Conservation (phyloP, 2,888 invertebrate genomes). For the Aphodius sticticus region DNA sequence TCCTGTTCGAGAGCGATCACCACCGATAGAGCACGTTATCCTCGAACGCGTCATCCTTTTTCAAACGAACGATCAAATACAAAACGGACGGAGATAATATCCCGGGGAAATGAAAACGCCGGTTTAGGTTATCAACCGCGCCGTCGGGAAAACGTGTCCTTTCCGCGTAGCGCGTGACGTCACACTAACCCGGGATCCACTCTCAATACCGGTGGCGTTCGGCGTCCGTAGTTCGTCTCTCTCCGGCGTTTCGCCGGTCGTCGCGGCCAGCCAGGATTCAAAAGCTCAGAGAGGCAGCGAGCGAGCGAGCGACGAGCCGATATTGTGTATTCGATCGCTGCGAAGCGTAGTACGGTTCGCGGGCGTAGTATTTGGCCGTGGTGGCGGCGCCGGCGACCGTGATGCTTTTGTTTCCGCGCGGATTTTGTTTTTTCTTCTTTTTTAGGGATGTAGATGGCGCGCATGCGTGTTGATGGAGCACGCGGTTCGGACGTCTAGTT, state of each 20-base stretch:
- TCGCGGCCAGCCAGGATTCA: not conserved
- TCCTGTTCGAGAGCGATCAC: not conserved
- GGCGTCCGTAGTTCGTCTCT: slow-evolving; percentile 11
- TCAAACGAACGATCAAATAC: not conserved
- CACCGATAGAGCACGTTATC: not conserved
- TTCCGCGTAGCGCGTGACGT: slow-evolving; percentile 20
- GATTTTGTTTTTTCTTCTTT: not conserved
- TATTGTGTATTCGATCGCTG: not conserved
- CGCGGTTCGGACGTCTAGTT: not conserved
- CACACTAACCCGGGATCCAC: slow-evolving; percentile 16
- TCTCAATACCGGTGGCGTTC: slow-evolving; percentile 10
- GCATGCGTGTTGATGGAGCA: not conserved
- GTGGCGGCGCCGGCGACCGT: not conserved
- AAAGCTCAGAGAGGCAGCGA: not conserved
- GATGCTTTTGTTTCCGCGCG: not conserved
- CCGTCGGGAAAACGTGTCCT: slow-evolving; percentile 13
- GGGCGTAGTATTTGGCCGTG: not conserved
- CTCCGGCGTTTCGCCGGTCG: slow-evolving; percentile 6
- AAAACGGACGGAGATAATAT: not conserved
- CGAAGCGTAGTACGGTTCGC: not conserved
- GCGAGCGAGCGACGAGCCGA: not conserved
- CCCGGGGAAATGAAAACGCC: slow-evolving; percentile 6
- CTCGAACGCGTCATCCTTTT: not conserved
- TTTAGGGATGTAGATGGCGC: not conserved
- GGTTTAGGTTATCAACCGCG: not conserved